A percentile compares a stretch with the other conserved stretches of the same genome.
phyloP scores from a whole-genome alignment of 2,113 vertebrate species.

The pig (Sus scrofa) region DNA sequence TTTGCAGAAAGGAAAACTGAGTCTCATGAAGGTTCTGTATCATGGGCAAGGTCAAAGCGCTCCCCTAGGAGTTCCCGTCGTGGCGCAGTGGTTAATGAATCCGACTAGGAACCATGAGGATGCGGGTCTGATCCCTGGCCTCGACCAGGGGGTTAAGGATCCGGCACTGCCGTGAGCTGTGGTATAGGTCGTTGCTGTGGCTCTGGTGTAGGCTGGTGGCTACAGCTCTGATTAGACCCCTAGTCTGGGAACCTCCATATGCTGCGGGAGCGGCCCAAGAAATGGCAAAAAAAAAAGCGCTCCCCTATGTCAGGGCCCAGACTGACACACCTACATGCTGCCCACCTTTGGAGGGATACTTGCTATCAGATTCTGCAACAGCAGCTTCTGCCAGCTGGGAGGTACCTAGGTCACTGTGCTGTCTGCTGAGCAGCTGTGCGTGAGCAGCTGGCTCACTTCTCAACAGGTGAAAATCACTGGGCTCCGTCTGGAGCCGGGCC shows the following conservation, averaged over 20 bases:
- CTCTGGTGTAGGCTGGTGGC: too few species aligned
- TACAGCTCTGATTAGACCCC: too few species aligned
- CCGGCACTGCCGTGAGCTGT: too few species aligned
- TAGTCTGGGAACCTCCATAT: too few species aligned
- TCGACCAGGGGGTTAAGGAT: too few species aligned
- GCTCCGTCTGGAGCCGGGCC: background rate
- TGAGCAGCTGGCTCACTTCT: background rate
- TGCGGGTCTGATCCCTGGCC: too few species aligned
- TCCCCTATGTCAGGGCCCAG: background rate
- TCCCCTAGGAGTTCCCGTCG: too few species aligned
- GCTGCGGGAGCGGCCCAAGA: too few species aligned
- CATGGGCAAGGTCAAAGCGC: background rate
- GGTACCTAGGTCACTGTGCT: background rate
- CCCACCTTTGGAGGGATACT: background rate
- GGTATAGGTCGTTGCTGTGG: too few species aligned
- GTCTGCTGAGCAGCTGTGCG: background rate
- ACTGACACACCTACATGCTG: background rate
- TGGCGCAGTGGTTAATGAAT: too few species aligned
- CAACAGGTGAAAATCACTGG: background rate
- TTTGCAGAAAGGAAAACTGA: background rate
- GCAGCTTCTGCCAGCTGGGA: background rate
- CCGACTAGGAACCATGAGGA: too few species aligned
- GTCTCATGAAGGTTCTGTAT: background rate
- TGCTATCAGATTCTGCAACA: background rate
- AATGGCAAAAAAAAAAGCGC: too few species aligned